Conservation (phyloP, 2,113 vertebrate species). For the rabbit (Oryctolagus cuniculus) region mOryCun1.1 NC_091433.1:14243501-14244000, state of each 20-base stretch:
- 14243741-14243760: not conserved
- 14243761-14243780: not conserved
- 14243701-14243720: not conserved
- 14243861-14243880: not conserved
- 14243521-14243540: slow-evolving; percentile 68
- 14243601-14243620: slow-evolving; percentile 57
- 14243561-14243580: too few relatives aligned
- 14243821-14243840: not conserved
- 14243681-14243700: slow-evolving; percentile 60
- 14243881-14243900: not conserved
- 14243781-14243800: not conserved
- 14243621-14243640: slow-evolving; percentile 75
- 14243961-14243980: not conserved
- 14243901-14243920: not conserved
- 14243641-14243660: not conserved
- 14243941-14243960: too few relatives aligned
- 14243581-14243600: slow-evolving; percentile 70
- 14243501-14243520: not conserved
- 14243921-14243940: not conserved
- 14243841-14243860: not conserved
- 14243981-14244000: too few relatives aligned
- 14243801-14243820: not conserved
- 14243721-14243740: not conserved
- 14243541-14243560: slow-evolving; percentile 51
- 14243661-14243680: slow-evolving; percentile 27